Percentiles rank a stretch among this genome's conserved stretches.
phyloP scores from a whole-genome alignment of 2,113 vertebrate genomes.

The Caloenas nicobarica region DNA sequence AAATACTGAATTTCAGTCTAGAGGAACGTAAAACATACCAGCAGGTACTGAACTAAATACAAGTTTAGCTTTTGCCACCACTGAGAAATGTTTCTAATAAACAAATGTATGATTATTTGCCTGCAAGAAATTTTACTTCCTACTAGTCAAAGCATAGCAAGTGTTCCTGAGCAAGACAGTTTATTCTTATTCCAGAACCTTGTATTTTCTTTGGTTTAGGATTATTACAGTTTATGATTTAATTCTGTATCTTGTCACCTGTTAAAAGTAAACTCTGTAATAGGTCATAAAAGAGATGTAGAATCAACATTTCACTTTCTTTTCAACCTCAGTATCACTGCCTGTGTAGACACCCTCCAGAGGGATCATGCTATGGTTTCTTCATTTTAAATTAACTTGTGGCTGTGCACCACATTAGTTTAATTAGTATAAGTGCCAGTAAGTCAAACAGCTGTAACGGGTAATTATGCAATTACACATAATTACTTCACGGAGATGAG shows the following conservation, averaged over 20 bases:
- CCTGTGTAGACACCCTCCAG: not conserved
- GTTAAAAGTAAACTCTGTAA: not conserved
- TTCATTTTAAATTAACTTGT: slow-evolving; percentile 33
- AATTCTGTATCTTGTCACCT: not conserved
- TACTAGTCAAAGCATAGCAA: not conserved
- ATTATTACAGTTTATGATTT: not conserved
- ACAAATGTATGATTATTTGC: not conserved
- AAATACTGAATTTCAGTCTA: not conserved
- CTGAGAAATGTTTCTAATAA: not conserved
- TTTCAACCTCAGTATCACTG: not conserved
- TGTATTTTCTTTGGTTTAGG: not conserved
- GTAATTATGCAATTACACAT: slow-evolving; percentile 44
- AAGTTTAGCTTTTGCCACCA: not conserved
- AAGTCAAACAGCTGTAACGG: slow-evolving; percentile 11
- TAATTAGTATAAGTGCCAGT: slow-evolving; percentile 30
- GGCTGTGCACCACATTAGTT: not conserved
- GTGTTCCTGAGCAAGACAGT: not conserved
- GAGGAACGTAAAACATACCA: not conserved
- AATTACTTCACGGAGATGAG: slow-evolving; percentile 31
- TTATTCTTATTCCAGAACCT: not conserved
- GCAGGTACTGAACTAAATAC: not conserved
- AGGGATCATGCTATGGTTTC: not conserved
- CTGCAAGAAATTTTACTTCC: not conserved
- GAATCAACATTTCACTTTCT: not conserved
- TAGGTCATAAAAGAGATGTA: not conserved